These are phyloP conservation scores for Parazoanthus darwini DNA, from an alignment of 92 coral and sea anemone species.

Conservation along the genomic window DNA sequence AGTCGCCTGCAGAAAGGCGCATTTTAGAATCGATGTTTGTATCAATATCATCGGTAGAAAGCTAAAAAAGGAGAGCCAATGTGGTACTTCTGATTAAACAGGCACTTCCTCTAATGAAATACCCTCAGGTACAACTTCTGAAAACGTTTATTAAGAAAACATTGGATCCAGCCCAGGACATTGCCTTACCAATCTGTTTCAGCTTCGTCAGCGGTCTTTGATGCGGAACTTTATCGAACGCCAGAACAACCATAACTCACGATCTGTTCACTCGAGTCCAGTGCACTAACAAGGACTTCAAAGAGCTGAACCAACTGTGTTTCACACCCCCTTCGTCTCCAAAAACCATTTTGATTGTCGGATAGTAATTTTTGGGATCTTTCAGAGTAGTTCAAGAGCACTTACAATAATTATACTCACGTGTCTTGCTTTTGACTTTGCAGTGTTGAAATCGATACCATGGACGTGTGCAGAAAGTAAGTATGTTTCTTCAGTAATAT, in stretches of 20 bases:
- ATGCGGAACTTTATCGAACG: slow-evolving; percentile 1
- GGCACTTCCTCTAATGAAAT: no score
- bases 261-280: not conserved
- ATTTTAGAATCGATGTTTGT: no score
- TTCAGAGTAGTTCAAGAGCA: not conserved
- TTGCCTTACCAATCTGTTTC: slow-evolving; percentile 11
- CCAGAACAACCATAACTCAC: slow-evolving; percentile 1
- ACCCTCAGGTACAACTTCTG: slow-evolving; percentile 4
- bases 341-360: no score
- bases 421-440: not conserved
- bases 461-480: slow-evolving; percentile 16
- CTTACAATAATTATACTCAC: not conserved
- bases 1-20: no score
- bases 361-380: no score
- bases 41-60: no score
- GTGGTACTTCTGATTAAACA: no score
- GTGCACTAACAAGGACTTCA: slow-evolving; percentile 16
- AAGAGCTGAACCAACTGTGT: not conserved
- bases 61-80: no score
- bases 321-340: no score
- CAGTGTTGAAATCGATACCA: slow-evolving; percentile 21
- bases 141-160: not conserved
- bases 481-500: not conserved
- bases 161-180: slow-evolving; percentile 3
- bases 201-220: slow-evolving; percentile 4